These are phyloP conservation scores for Carollia perspicillata DNA, from an alignment of 2,113 vertebrate species.

Conservation along the genomic window DNA sequence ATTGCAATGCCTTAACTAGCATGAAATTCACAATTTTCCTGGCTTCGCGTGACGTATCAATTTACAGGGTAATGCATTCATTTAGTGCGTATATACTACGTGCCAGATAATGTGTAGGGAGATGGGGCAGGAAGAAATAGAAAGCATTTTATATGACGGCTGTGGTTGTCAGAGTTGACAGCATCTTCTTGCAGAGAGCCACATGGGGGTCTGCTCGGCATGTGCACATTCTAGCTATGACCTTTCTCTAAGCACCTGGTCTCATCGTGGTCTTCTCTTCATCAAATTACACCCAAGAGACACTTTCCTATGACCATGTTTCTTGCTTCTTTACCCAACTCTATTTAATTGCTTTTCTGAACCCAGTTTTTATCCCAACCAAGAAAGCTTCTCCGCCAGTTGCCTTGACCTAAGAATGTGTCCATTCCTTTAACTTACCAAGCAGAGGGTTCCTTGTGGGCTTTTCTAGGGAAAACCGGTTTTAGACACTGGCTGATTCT, in stretches of 20 bases:
- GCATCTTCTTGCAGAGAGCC: not conserved
- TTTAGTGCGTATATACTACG: not conserved
- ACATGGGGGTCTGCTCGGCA: too few relatives aligned
- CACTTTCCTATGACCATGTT: not conserved
- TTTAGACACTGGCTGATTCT: not conserved
- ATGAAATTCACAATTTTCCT: slow-evolving; percentile 45
- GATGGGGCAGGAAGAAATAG: not conserved
- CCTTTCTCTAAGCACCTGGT: not conserved
- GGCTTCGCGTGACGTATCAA: not conserved
- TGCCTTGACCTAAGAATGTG: not conserved
- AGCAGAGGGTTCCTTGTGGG: not conserved
- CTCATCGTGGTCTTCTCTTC: not conserved
- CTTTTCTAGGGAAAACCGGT: not conserved
- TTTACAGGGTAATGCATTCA: not conserved
- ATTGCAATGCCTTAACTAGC: slow-evolving; percentile 39
- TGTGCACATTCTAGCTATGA: not conserved
- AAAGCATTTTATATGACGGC: not conserved
- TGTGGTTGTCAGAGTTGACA: not conserved
- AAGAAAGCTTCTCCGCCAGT: not conserved
- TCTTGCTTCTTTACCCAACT: not conserved
- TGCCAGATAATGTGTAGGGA: not conserved
- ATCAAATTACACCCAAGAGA: not conserved
- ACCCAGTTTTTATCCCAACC: not conserved
- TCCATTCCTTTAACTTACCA: not conserved
- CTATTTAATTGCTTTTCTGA: not conserved